phyloP scores from a whole-genome alignment of 2,888 invertebrate species.

The Marronus borbonicus region DNA sequence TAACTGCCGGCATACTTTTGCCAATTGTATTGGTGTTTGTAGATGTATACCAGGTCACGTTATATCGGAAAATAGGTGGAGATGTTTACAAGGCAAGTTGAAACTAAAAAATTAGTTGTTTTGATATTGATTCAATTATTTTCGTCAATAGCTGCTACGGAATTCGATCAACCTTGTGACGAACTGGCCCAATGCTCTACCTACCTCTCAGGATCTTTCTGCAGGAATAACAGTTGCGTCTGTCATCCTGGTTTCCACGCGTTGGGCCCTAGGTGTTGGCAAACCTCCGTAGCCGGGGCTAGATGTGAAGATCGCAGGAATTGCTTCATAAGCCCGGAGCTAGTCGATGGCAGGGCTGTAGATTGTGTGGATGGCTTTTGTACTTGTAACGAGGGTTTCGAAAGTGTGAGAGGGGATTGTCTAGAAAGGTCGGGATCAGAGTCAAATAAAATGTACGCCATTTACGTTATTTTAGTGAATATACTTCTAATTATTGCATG shows the following conservation, averaged over 20 bases:
- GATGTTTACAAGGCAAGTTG: conserved; percentile 64
- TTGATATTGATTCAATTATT: not conserved
- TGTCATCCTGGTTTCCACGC: conserved; percentile 63
- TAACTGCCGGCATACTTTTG: conserved; percentile 62
- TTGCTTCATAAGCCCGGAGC: conserved; percentile 60
- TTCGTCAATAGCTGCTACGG: conserved; percentile 62
- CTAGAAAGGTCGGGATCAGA: not conserved
- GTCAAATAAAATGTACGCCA: not conserved
- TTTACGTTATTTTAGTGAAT: not conserved
- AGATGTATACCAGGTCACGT: conserved; percentile 63
- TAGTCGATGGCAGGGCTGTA: conserved; percentile 55
- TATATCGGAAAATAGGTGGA: conserved; percentile 60
- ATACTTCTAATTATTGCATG: not conserved
- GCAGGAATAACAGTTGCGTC: conserved; percentile 60
- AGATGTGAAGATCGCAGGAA: conserved; percentile 62
- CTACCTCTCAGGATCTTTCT: conserved; percentile 61
- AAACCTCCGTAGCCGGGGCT: conserved; percentile 59
- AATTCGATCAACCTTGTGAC: conserved; percentile 63
- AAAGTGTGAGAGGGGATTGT: conserved; percentile 37
- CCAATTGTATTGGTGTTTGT: conserved; percentile 64
- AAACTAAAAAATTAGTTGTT: too few species aligned
- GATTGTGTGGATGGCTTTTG: conserved; percentile 63
- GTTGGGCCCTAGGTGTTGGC: conserved; percentile 61
- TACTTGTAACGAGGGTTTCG: conserved; percentile 61
- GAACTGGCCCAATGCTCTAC: conserved; percentile 66